Base-by-base conservation (phyloP, 2,113 vertebrate genomes). In the Corythoichthys haematopterus region DNA sequence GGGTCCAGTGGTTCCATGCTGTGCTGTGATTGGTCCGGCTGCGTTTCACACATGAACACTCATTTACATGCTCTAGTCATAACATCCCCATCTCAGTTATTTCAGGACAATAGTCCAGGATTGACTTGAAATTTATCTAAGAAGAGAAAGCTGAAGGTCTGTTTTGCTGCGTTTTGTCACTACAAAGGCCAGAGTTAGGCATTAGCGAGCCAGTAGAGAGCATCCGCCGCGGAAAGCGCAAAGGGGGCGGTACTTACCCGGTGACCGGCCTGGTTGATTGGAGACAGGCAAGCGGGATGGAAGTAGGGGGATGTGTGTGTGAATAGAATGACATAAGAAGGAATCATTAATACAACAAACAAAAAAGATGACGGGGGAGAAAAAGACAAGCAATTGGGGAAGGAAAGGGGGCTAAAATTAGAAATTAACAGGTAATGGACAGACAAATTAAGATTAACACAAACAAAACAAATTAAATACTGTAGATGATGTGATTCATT, bases 221-320 rank as follows among this genome's bases (percentile, higher is more conserved):
- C 83, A 88, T 50, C 75, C 75, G 70, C 87, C 84, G 90, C 83
- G 87, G 55, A 75, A 70, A 7, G 47, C 70, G 70, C 90, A 83
- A 88, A 43, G 76, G 70, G 6, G 51, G 70, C 67, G 90, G 82
- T 87, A 99, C 96, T 99, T 98, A 98, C 97, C 97, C 96, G 96
- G 95, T 99, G 96, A 94, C 95, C 95, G 90, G 96, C 92, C 97
- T 99, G 92, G 94, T 94, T 93, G 94, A 95, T 95, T 93, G 96
- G 90, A 95, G 94, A 93, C 91, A 90, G 75, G 80, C 64, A 85
- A 69, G 78, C 75, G 72, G 84, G 76, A 87, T 85, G 88, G 70
- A 88, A 80, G 59, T 61, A 58, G 66, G 2, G 68, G n/a, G 78
- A 0, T 79, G 72, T 79, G 85, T 79, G 85, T 74, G 73, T 82